Conservation (phyloP, 2,113 vertebrate genomes). For the Vimba vimba region DNA sequence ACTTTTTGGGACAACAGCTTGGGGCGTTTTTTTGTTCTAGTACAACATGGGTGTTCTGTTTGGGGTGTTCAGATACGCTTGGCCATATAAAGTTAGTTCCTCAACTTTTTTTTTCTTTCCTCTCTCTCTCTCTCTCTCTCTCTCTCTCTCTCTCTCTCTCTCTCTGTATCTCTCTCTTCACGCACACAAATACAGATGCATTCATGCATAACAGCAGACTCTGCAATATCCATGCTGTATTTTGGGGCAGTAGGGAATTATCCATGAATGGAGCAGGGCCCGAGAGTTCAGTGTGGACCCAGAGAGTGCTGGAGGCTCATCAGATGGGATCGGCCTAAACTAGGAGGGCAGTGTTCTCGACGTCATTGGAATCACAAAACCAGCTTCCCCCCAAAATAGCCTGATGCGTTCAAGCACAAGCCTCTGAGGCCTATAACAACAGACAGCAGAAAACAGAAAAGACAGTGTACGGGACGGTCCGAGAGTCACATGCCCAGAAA, state of each 20-base stretch:
- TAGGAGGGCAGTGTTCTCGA: conserved; percentile 22
- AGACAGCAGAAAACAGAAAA: conserved; percentile 23
- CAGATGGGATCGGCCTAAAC: conserved; percentile 32
- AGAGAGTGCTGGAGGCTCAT: conserved; percentile 20
- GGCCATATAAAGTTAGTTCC: not conserved
- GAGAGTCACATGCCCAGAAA: not conserved
- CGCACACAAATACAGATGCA: conserved; percentile 29
- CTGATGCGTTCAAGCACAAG: not conserved
- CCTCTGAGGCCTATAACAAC: conserved; percentile 23
- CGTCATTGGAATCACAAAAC: conserved; percentile 28
- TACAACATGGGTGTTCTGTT: not conserved
- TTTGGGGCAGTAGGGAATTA: conserved; percentile 9
- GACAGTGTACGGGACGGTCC: not conserved
- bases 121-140: too few species aligned
- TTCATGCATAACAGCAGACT: conserved; percentile 2
- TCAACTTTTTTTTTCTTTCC: not conserved
- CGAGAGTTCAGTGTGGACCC: not conserved
- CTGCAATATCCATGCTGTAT: conserved; percentile 6
- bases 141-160: too few species aligned
- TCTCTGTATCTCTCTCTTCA: not conserved
- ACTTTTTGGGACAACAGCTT: not conserved
- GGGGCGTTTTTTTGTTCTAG: not conserved
- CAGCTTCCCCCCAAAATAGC: conserved; percentile 35
- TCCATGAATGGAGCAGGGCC: not conserved
- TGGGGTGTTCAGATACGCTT: not conserved